phyloP scores from a whole-genome alignment of 2,113 vertebrate species.

The Pelobates fuscus region DNA sequence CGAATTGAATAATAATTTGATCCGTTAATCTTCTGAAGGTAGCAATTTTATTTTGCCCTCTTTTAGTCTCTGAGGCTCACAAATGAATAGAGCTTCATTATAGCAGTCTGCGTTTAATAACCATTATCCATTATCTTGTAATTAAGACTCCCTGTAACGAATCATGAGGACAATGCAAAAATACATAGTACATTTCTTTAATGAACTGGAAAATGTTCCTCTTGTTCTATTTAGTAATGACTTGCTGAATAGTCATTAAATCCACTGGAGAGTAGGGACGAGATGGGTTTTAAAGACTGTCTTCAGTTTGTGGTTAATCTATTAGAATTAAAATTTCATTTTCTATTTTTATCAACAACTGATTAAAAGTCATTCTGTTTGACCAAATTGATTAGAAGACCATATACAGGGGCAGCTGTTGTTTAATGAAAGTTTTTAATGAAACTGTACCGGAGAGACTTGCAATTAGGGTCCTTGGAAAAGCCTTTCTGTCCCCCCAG shows the following conservation, averaged over 20 bases:
- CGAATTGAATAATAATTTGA: constrained; percentile 99
- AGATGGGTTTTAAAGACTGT: constrained; percentile 81
- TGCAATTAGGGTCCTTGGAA: constrained; percentile 75
- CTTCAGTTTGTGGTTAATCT: constrained; percentile 93
- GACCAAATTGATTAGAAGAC: constrained; percentile 83
- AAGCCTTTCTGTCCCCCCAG: too few relatives aligned
- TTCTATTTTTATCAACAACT: constrained; percentile 99
- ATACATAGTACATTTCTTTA: constrained; percentile 97
- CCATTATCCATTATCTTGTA: constrained; percentile 99
- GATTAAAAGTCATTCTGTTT: constrained; percentile 93
- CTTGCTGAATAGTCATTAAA: constrained; percentile 92
- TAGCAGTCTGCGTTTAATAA: constrained; percentile 96
- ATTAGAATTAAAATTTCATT: constrained; percentile 94
- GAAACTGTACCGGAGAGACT: constrained; percentile 77
- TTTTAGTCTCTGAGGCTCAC: constrained; percentile 80
- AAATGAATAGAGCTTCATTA: constrained; percentile 99
- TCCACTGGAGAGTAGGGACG: constrained; percentile 80
- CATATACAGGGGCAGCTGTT: constrained; percentile 82
- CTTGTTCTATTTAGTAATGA: constrained; percentile 95
- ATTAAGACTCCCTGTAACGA: constrained; percentile 98
- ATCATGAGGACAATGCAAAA: constrained; percentile 95
- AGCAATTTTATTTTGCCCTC: constrained; percentile 91
- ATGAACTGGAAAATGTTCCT: constrained; percentile 99
- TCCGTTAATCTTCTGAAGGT: constrained; percentile 96
- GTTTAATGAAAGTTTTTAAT: constrained; percentile 84